Conservation (phyloP, 2,888 invertebrate species). For the Pristionchus exspectatus region DNA sequence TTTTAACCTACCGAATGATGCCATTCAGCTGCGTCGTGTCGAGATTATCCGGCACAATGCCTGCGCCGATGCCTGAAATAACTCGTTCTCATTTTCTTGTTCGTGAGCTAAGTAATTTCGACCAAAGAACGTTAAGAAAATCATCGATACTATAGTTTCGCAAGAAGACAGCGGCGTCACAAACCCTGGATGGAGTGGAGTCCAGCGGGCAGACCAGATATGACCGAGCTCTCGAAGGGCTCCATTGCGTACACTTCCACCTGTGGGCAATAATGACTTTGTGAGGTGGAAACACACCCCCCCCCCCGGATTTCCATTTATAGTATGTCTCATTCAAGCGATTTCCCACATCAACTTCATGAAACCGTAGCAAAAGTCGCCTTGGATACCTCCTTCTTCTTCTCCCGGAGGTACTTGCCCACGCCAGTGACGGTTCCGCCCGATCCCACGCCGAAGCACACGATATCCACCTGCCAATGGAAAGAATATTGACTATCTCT, state of each 20-base stretch:
- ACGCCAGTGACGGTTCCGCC: slow-evolving; percentile 72
- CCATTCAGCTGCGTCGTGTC: slow-evolving; percentile 58
- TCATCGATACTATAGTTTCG: too few relatives aligned
- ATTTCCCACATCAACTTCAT: too few relatives aligned
- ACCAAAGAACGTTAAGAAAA: too few relatives aligned
- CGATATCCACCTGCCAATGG: slow-evolving; percentile 71
- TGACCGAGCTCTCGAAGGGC: slow-evolving; percentile 67
- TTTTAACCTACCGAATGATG: slow-evolving; percentile 56
- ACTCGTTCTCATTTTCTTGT: too few relatives aligned
- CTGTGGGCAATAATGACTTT: background rate
- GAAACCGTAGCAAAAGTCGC: background rate
- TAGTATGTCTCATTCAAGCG: too few relatives aligned
- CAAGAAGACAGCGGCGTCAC: too few relatives aligned
- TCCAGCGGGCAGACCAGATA: slow-evolving; percentile 63
- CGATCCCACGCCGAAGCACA: slow-evolving; percentile 74
- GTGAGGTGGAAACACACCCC: background rate
- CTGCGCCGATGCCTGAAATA: slow-evolving; percentile 67
- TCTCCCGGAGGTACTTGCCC: slow-evolving; percentile 62
- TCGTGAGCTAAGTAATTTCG: too few relatives aligned
- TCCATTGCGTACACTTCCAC: slow-evolving; percentile 62
- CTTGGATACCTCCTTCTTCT: slow-evolving; percentile 60
- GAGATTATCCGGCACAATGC: slow-evolving; percentile 63
- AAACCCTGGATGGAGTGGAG: slow-evolving; percentile 67
- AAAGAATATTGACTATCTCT: background rate
- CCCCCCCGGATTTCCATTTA: background rate